Evolutionary conservation across 2,113 vertebrate genomes (phyloP).

Genomic region (Myanophis thanlyinensis): DNA sequence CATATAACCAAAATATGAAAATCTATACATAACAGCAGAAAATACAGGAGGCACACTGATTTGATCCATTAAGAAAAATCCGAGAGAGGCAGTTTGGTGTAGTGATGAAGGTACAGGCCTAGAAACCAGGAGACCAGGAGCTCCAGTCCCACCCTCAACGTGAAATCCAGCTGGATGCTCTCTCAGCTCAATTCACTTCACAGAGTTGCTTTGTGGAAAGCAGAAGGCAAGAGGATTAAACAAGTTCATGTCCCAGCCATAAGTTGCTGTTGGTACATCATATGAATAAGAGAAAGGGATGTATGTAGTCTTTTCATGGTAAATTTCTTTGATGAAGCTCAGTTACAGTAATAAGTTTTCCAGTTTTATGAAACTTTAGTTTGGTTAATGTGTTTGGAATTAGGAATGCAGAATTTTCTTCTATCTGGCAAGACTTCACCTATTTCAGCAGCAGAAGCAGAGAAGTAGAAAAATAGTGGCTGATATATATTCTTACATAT

Average conservation of each 20-base stretch:
- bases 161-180: background rate
- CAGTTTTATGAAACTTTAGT: background rate
- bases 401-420: background rate
- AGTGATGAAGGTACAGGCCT: background rate
- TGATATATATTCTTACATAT: background rate
- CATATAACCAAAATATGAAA: background rate
- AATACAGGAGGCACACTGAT: background rate
- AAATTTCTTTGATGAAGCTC: background rate
- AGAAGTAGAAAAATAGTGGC: background rate
- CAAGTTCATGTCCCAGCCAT: background rate
- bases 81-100: background rate
- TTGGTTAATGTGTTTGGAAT: background rate
- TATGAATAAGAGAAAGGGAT: background rate
- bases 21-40: background rate
- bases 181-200: background rate
- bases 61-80: background rate
- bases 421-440: background rate
- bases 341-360: background rate
- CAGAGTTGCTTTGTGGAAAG: background rate
- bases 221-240: background rate
- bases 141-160: background rate
- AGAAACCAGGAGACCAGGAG: background rate
- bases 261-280: background rate
- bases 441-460: background rate
- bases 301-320: background rate